Evolutionary conservation across 2,888 invertebrate species (phyloP), one percentile per base, ranked within the genome.

Genomic region (Psylliodes chrysocephalus): DNA sequence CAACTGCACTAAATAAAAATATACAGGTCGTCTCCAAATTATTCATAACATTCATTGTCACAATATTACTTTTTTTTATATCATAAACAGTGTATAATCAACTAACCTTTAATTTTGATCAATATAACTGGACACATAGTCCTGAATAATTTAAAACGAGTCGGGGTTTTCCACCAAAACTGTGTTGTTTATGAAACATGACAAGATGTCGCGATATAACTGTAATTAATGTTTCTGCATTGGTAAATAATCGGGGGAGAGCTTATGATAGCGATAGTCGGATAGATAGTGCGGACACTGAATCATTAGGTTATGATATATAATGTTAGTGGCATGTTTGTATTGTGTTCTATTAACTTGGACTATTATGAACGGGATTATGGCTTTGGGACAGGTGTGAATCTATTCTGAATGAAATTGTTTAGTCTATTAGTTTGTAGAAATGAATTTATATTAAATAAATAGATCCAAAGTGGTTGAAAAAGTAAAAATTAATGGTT

Each of bases 271-370:
- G 76, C 75, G 78, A 79, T 79, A 77, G 76, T 73, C 72, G 67
- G 55, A 63, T 69, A 71, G 78, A 79, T 78, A 78, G 75, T 77
- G 76, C 64, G 75, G 77, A 78, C 77, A 77, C 76, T 76, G 75
- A 75, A 77, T 77, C 78, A 78, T 79, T 79, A 79, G 72, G 73
- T 79, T 79, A 79, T 79, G 78, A 79, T 79, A 77, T 77, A 79
- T 78, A 73, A 74, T 71, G 71, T 70, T 66, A 64, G 71, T 73
- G 69, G 72, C 72, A 68, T 73, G 73, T 79, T 79, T 79, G 79
- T 79, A 77, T 78, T 79, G 77, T 78, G 73, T 74, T 75, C 72
- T 75, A 75, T 79, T 75, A 73, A 73, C 73, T 74, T 67, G 75
- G 73, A 68, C 73, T 73, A 76, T 76, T 76, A 74, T 72, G 71